A percentile compares a stretch with the other conserved stretches of the same genome.
These are phyloP conservation scores for Xanthorhoe designata DNA, from an alignment of 2,888 invertebrate species.

Conservation along the genomic window DNA sequence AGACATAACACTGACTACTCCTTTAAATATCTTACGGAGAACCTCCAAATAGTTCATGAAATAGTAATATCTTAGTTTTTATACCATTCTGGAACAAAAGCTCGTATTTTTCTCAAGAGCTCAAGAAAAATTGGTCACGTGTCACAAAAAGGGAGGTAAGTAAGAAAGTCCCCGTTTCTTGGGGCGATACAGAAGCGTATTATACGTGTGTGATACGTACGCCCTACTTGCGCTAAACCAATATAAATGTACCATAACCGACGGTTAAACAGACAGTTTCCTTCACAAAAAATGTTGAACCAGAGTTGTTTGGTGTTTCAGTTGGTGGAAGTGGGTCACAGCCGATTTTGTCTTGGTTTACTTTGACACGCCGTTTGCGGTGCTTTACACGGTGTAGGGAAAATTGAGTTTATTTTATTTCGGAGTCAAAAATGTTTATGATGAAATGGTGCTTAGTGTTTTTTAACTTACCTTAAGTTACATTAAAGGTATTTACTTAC, in stretches of 20 bases:
- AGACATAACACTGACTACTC: no score
- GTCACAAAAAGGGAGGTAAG: constrained; percentile 68
- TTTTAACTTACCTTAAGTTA: background rate
- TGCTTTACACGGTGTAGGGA: constrained; percentile 57
- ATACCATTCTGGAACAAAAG: constrained; percentile 1
- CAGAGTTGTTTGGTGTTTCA: background rate
- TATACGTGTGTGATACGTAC: constrained; percentile 74
- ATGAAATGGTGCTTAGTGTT: background rate
- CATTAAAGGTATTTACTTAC: background rate
- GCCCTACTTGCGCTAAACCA: constrained; percentile 35
- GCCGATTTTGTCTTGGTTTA: constrained; percentile 67
- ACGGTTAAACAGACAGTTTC: background rate
- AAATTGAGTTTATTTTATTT: constrained; percentile 55
- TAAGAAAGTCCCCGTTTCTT: constrained; percentile 77
- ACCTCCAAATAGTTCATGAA: no score
- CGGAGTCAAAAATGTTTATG: constrained; percentile 25
- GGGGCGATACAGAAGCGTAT: constrained; percentile 64
- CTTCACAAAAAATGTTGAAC: background rate
- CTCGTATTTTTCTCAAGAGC: constrained; percentile 17
- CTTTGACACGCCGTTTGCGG: constrained; percentile 82
- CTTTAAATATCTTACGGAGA: no score
- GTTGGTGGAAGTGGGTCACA: constrained; percentile 42
- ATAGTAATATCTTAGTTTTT: no score
- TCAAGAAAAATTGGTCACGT: constrained; percentile 61
- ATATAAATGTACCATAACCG: background rate